Evolutionary conservation across 2,797 vertebrate genomes (phyloP), one percentile per base, ranked within the genome.

Genomic region (Spinus olivaceus): DNA sequence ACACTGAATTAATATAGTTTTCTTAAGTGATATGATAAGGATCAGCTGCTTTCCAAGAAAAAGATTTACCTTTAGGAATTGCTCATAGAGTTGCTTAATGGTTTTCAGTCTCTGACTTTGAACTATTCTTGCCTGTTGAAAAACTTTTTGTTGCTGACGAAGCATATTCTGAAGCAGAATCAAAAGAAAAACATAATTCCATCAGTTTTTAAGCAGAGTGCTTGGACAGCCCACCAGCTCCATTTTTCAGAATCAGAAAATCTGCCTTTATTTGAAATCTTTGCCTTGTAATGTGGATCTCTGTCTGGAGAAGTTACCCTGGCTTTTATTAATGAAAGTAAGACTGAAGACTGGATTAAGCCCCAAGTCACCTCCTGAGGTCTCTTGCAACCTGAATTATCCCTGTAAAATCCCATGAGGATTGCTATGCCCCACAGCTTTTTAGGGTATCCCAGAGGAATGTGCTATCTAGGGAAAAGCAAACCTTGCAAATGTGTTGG

Each of bases 71-170:
- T 99, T 99, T 47, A 98, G 61, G 88, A 98, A 99, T 80, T 99
- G 98, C 66, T 99, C 98, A 49, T 99, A 98, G 23, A 99, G 95
- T 80, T 99, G 98, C 96, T 97, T 98, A 94, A 99, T 98, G 12
- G 98, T 97, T 97, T 99, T 99, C 96, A 99, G 96, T 96, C 98
- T 99, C 97, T 99, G 99, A 94, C 96, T 98, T 88, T 99, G 99
- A 77, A 98, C 98, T 57, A 98, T 97, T 97, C 98, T 96, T 92
- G 98, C 97, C 95, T 99, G 99, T 92, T 99, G 99, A 88, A 99
- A 98, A 97, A 99, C 88, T 78, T 99, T 99, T 95, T 99, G 99
- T 94, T 99, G 99, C 96, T 99, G 99, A 59, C 98, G 98, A 97
- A 99, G 98, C 90, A 99, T 94, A 96, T 97, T 99, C 99, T 99